Base-by-base conservation (phyloP, 2,888 invertebrate genomes). In the Caenorhabditis imperialis region DNA sequence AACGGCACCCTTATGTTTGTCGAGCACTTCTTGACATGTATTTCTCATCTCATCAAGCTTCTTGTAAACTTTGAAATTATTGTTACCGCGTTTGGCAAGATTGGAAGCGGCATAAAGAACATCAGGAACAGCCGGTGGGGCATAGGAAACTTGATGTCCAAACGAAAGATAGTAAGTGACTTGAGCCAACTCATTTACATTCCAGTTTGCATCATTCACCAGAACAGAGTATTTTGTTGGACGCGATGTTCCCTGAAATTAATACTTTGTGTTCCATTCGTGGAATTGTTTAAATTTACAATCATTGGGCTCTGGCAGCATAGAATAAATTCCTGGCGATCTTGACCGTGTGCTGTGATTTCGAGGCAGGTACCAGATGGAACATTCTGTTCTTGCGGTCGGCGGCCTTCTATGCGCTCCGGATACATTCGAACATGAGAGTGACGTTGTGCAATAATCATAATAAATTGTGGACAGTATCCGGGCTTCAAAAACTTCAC, bases 51-150 rank as follows among this genome's bases (percentile, higher is more conserved):
- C 2, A 33, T 37, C 22, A 65, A 30, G 1, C 14, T 14, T 10
- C 80, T 37, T 35, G 25, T 54, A 33, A 1, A 55, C 45, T 40
- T 67, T 75, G 54, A 38, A 77, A 35, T 78, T 73, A 35, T 72
- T 63, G 6, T 53, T 45, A 1, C 77, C 80, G 7, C 80, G n/a
- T 22, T 81, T 81, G 10, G 80, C 78, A 18, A 75, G 14, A n/a
- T 78, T 78, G 14, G 53, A 48, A 6, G 80, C 80, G 0, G 60
- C 76, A 48, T 63, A 78, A 14, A 77, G 22, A 25, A 78, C 73
- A 30, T 58, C 38, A 5, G 78, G 75, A 5, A 62, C 42, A 0
- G 45, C 45, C 10, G 75, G 67, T 3, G 78, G 63, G 10, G 38
- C 30, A 38, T 58, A 62, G 3, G 54, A 51, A 3, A 72, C 75